Evolutionary conservation across 2,888 invertebrate genomes (phyloP), one percentile per base, ranked within the genome.

Genomic region (Agrotis puta): DNA sequence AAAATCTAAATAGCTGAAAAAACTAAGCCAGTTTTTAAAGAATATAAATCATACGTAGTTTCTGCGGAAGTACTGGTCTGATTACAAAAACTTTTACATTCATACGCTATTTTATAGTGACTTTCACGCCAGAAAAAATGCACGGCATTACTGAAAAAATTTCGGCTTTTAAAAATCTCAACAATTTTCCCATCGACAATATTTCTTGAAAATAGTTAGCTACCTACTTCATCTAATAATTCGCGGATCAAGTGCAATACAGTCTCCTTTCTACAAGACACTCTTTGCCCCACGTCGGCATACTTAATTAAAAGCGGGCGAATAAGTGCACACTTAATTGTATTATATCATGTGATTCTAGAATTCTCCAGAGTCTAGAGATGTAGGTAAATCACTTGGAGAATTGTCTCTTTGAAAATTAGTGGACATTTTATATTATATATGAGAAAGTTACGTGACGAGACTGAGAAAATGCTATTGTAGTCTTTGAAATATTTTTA

Each of bases 271-370:
- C 77, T 82, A 66, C 63, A 14, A 39, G 20, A 45, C 77, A 83
- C 0, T 89, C 88, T 88, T 76, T 89, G 89, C 3, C 57, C 59
- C 88, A 87, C 89, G 87, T 87, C 81, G 81, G 76, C 79, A 81
- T 85, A 87, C 87, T 89, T 92, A 91, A 92, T 92, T 90, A 90
- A 88, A 87, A 85, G 84, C 86, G 82, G 82, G 87, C 83, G 89
- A 91, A 91, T 90, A 90, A 91, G 88, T 90, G 87, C 86, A 85
- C 88, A 89, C 83, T 88, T 90, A 91, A 91, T 91, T 89, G 83
- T 89, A 89, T 90, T 91, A 90, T 89, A 89, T 91, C 85, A 88
- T 85, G 85, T 85, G 88, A 90, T 90, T 88, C 83, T 85, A 83
- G 80, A 81, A 77, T 74, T 79, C 79, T 67, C 74, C 50, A 66